Evolutionary conservation across 2,797 vertebrate species (phyloP).

Genomic region (Holocentrus rufus): DNA sequence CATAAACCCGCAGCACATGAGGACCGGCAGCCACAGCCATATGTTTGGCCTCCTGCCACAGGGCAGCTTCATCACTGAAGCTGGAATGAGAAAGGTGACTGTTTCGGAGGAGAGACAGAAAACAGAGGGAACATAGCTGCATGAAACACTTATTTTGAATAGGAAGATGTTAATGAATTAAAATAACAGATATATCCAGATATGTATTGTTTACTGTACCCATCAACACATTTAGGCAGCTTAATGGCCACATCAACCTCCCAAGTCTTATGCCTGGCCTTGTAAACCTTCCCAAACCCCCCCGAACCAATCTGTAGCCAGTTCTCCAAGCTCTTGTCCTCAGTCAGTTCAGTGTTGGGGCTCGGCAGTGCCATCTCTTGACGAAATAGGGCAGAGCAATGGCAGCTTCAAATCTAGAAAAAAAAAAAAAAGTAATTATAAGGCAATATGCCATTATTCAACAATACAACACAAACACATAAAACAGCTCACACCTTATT

Average conservation of each 20-base stretch:
- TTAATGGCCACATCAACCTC: slow-evolving; percentile 74
- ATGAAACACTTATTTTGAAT: neutral
- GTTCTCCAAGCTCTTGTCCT: slow-evolving; percentile 37
- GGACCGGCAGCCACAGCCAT: slow-evolving; percentile 67
- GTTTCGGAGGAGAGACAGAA: neutral
- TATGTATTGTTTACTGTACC: too few relatives aligned
- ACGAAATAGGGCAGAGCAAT: neutral
- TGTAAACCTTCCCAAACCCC: slow-evolving; percentile 75
- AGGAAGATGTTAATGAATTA: too few relatives aligned
- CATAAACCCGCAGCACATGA: slow-evolving; percentile 71
- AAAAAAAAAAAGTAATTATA: neutral
- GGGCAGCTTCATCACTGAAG: neutral
- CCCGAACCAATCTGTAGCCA: slow-evolving; percentile 59
- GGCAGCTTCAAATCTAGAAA: neutral
- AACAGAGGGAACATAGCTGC: neutral
- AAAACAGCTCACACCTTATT: neutral
- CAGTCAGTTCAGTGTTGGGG: slow-evolving; percentile 1
- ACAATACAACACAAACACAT: too few relatives aligned
- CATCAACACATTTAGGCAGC: slow-evolving; percentile 33
- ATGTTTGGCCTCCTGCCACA: slow-evolving; percentile 52
- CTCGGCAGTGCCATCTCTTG: slow-evolving; percentile 55
- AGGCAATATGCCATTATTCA: too few relatives aligned
- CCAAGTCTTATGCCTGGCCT: slow-evolving; percentile 63
- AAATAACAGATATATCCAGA: too few relatives aligned
- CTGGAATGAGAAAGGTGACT: neutral